Evolutionary conservation across 1,140 invertebrate genomes (phyloP).

Genomic region (Stegodyphus mimosarum): DNA sequence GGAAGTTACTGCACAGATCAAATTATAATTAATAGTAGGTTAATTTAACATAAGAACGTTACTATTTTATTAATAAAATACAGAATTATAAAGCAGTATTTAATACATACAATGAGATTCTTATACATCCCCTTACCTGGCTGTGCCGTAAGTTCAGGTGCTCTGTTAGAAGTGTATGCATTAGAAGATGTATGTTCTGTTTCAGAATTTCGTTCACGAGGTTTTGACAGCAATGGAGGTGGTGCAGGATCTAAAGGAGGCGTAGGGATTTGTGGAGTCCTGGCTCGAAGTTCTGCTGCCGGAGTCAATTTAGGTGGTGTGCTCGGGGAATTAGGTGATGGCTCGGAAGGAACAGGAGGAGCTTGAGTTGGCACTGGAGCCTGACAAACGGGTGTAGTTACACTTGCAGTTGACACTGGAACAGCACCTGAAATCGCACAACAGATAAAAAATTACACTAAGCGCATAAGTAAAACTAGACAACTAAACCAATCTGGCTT

Average conservation of each 20-base stretch:
- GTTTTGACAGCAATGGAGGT: conserved; percentile 65
- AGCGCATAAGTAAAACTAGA: too few species aligned
- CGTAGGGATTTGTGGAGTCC: conserved; percentile 48
- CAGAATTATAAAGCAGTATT: too few species aligned
- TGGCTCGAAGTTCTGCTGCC: conserved; percentile 56
- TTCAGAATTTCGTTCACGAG: conserved; percentile 29
- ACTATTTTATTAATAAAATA: too few species aligned
- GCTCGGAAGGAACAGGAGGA: conserved; percentile 60
- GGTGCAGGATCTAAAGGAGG: conserved; percentile 52
- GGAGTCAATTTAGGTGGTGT: conserved; percentile 63
- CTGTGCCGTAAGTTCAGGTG: conserved; percentile 57
- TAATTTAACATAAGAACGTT: too few species aligned
- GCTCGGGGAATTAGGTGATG: conserved; percentile 59
- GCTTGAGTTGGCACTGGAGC: conserved; percentile 61
- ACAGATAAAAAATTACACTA: too few species aligned
- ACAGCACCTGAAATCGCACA: conserved; percentile 25
- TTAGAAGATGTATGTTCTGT: conserved; percentile 25
- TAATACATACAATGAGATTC: too few species aligned
- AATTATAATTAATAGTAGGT: too few species aligned
- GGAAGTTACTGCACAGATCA: too few species aligned
- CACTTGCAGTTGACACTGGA: conserved; percentile 39
- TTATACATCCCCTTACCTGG: background rate
- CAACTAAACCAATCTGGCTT: too few species aligned
- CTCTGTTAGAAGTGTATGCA: conserved; percentile 50
- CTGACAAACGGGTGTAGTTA: conserved; percentile 51